Evolutionary conservation across 2,888 invertebrate genomes (phyloP).

Genomic region (Tipula confusa): DNA sequence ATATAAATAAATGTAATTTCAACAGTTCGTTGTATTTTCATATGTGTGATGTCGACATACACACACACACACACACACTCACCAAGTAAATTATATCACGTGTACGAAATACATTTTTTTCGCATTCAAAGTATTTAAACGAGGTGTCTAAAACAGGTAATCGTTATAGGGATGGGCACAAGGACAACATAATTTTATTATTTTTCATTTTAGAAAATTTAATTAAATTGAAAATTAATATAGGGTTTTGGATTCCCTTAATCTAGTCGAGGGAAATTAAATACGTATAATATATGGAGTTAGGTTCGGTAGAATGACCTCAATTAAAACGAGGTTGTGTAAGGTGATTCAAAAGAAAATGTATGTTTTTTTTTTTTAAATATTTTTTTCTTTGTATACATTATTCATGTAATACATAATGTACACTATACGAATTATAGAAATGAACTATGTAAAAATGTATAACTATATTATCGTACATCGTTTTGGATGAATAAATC

Average conservation of each 20-base stretch:
- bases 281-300: neutral
- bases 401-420: neutral
- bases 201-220: no score
- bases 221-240: neutral
- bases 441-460: neutral
- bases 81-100: neutral
- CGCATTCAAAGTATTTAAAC: neutral
- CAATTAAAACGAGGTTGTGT: neutral
- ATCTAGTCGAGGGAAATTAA: neutral
- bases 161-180: neutral
- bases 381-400: neutral
- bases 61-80: no score
- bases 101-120: neutral
- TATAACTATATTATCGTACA: neutral
- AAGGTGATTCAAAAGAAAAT: conserved; percentile 4
- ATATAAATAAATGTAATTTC: neutral
- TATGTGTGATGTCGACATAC: neutral
- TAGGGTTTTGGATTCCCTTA: neutral
- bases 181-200: neutral
- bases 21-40: neutral
- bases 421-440: neutral
- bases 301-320: neutral
- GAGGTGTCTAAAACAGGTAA: neutral
- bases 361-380: no score
- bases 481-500: conserved; percentile 25